Conservation (phyloP, 2,797 vertebrate species). For the Enteromius thamalakanensis region DNA sequence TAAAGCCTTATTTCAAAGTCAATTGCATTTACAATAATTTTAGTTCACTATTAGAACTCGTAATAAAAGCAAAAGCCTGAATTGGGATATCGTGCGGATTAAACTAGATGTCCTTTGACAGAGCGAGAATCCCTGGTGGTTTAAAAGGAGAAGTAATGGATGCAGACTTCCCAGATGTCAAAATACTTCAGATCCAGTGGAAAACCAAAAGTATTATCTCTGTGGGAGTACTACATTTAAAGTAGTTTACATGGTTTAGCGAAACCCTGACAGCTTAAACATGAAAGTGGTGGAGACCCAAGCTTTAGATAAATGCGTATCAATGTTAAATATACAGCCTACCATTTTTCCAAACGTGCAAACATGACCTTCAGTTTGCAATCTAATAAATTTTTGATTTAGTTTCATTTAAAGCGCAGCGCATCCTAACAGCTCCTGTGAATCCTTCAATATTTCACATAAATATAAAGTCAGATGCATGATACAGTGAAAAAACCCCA, state of each 20-base stretch:
- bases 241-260: conserved; percentile 20
- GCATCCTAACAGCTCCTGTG: neutral
- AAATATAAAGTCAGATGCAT: neutral
- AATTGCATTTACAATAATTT: neutral
- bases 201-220: conserved; percentile 32
- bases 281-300: neutral
- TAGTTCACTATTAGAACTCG: neutral
- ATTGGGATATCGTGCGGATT: conserved; percentile 18
- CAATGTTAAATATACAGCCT: neutral
- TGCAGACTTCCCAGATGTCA: conserved; percentile 40
- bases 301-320: neutral
- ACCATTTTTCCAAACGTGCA: neutral
- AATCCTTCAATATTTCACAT: neutral
- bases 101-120: conserved; percentile 31
- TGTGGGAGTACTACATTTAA: neutral
- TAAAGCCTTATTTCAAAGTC: neutral
- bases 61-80: conserved; percentile 16
- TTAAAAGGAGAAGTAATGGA: conserved; percentile 10
- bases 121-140: conserved; percentile 24
- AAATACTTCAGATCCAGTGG: neutral
- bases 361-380: neutral
- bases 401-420: neutral
- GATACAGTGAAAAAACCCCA: neutral
- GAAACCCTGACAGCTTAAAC: neutral
- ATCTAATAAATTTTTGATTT: neutral